These are phyloP conservation scores for Calameuta filiformis DNA, from an alignment of 2,888 invertebrate genomes.

Conservation along the genomic window DNA sequence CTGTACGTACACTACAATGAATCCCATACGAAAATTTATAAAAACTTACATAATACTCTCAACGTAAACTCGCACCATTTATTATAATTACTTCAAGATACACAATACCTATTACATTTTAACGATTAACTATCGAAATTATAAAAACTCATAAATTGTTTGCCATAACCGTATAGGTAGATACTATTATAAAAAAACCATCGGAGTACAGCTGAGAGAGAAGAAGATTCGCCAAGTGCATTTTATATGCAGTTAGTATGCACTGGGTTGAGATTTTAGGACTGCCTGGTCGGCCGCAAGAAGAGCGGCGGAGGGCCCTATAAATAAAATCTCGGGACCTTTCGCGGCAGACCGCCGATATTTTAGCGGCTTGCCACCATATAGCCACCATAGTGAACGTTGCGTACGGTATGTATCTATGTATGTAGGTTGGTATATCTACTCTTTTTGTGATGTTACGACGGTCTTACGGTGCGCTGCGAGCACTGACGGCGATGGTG, in stretches of 20 bases:
- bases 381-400: slow-evolving; percentile 25
- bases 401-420: slow-evolving; percentile 6
- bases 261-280: neutral
- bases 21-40: neutral
- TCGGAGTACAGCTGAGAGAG: slow-evolving; percentile 12
- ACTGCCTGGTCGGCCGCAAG: slow-evolving; percentile 35
- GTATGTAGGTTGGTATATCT: slow-evolving; percentile 11
- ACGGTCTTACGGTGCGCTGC: slow-evolving; percentile 12
- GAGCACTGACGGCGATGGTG: slow-evolving; percentile 13
- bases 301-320: slow-evolving; percentile 37
- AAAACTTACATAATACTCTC: no score
- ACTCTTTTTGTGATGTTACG: slow-evolving; percentile 13
- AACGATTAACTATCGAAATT: neutral
- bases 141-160: neutral
- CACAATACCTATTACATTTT: neutral
- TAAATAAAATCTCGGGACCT: slow-evolving; percentile 52
- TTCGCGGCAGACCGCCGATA: slow-evolving; percentile 39
- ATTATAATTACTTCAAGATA: neutral
- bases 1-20: no score
- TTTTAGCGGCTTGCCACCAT: slow-evolving; percentile 33
- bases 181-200: slow-evolving; percentile 9
- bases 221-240: slow-evolving; percentile 1
- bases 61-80: neutral
- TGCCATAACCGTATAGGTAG: neutral
- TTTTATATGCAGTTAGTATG: slow-evolving; percentile 2